Conservation (phyloP, 2,888 invertebrate species). For the Ptilodon capucinus region DNA sequence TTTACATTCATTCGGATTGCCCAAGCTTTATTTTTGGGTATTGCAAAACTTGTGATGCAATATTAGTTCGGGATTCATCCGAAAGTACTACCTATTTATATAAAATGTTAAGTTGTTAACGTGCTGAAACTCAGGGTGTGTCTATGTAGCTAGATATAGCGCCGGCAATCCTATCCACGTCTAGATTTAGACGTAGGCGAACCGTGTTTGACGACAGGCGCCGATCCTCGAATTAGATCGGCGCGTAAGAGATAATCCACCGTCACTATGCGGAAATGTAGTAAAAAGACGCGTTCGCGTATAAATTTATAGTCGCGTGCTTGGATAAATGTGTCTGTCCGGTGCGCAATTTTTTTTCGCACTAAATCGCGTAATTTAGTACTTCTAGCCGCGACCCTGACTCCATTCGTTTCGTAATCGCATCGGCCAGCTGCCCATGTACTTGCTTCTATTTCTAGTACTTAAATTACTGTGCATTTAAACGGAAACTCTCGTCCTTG, state of each 20-base stretch:
- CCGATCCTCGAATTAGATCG: slow-evolving; percentile 72
- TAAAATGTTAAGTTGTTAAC: neutral
- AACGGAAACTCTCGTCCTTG: slow-evolving; percentile 60
- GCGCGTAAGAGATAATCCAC: slow-evolving; percentile 64
- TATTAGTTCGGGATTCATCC: neutral
- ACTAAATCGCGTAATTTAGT: slow-evolving; percentile 56
- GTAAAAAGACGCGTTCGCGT: slow-evolving; percentile 72
- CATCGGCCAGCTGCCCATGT: slow-evolving; percentile 67
- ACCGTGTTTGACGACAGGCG: slow-evolving; percentile 66
- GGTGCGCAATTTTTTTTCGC: slow-evolving; percentile 56
- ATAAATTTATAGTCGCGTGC: slow-evolving; percentile 71
- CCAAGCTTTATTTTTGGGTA: too few species aligned
- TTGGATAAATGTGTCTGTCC: slow-evolving; percentile 65
- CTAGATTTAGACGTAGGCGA: slow-evolving; percentile 61
- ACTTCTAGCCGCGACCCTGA: slow-evolving; percentile 65
- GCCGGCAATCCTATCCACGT: slow-evolving; percentile 50
- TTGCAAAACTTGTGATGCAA: too few species aligned
- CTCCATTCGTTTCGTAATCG: slow-evolving; percentile 54
- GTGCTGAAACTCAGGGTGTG: slow-evolving; percentile 35
- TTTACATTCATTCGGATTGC: too few species aligned
- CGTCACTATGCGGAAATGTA: slow-evolving; percentile 77
- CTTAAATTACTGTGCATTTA: slow-evolving; percentile 50
- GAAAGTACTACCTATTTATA: neutral
- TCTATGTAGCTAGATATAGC: slow-evolving; percentile 41
- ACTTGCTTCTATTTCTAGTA: slow-evolving; percentile 70